Base-by-base conservation (phyloP, 2,888 invertebrate species). In the Pherbina coryleti region DNA sequence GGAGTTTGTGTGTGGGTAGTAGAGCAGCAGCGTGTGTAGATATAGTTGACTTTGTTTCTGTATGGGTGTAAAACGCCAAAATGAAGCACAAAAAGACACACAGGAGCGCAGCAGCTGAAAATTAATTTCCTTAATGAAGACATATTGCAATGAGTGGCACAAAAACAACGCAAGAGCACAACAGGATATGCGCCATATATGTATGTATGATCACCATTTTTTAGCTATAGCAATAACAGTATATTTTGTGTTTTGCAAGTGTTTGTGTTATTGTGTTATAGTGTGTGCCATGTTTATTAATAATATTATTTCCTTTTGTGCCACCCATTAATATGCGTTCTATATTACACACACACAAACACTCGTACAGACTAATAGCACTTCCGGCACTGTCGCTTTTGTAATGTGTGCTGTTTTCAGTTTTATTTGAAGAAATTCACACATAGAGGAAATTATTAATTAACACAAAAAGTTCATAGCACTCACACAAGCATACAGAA, bases 71-170 rank as follows among this genome's bases (percentile, higher is more conserved):
- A 67, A 19, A 22, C 19, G 22, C 37, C 3, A 14, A 60, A 28
- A 60, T 11, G 57, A 37, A 19, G 25, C 37, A 37, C 67, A 37
- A 44, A 67, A 34, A 22, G 22, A 3, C 69, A 69, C 5, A 69
- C 69, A 70, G 53, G 70, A 70, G 49, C 37, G 22, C 11, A 51
- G 22, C 11, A 51, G 51, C 49, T 14, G 69, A 49, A 74, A 74
- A 74, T 74, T 74, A 74, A 74, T 74, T 74, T 74, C 66, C 74
- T 62, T 74, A 74, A 74, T 74, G 64, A 74, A 74, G 74, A 74
- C 64, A 49, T 74, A 74, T 74, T 72, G 72, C 72, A 72, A 60
- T 44, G 57, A 69, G 31, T 22, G 22, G 31, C 64, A 28, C 25
- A 28, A 28, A 25, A 11, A 31, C 31, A 64, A 31, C 17, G 25